A percentile compares a stretch with the other conserved stretches of the same genome.
Conservation (phyloP, 1,140 invertebrate species). For the Steinernema feltiae region DNA sequence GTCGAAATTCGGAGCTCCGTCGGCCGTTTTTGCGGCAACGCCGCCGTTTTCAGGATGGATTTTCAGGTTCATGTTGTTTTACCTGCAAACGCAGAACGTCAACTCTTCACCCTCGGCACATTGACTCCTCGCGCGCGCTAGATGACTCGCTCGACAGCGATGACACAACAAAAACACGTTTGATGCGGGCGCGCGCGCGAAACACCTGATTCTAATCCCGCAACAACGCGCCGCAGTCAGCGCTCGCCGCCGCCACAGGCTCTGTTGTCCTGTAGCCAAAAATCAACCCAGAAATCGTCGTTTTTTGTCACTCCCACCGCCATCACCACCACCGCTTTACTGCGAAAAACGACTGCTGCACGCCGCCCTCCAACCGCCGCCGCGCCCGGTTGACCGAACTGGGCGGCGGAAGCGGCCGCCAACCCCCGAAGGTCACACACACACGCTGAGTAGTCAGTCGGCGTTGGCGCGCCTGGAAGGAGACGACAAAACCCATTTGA, state of each 20-base stretch:
- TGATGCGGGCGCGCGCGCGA: slow-evolving; percentile 6
- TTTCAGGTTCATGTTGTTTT: slow-evolving; percentile 15
- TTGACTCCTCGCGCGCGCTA: neutral
- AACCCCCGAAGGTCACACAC: no score
- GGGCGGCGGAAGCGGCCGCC: no score
- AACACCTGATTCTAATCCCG: slow-evolving; percentile 13
- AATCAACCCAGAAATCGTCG: neutral
- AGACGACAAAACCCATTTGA: no score
- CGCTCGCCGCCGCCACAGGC: neutral
- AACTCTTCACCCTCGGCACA: neutral
- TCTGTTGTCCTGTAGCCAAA: neutral
- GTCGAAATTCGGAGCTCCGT: neutral
- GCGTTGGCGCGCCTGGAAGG: no score
- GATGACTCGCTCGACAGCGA: neutral
- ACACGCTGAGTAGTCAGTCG: no score
- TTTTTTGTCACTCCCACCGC: no score
- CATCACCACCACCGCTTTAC: no score
- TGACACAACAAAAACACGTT: slow-evolving; percentile 10
- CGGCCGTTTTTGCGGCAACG: neutral
- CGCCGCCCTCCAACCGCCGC: no score
- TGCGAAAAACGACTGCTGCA: no score
- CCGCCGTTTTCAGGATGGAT: slow-evolving; percentile 2
- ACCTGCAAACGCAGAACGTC: neutral
- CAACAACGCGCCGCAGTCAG: neutral
- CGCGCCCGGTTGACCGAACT: no score